Conservation (phyloP, 2,888 invertebrate species). For the Siphonodentalium dalli region DNA sequence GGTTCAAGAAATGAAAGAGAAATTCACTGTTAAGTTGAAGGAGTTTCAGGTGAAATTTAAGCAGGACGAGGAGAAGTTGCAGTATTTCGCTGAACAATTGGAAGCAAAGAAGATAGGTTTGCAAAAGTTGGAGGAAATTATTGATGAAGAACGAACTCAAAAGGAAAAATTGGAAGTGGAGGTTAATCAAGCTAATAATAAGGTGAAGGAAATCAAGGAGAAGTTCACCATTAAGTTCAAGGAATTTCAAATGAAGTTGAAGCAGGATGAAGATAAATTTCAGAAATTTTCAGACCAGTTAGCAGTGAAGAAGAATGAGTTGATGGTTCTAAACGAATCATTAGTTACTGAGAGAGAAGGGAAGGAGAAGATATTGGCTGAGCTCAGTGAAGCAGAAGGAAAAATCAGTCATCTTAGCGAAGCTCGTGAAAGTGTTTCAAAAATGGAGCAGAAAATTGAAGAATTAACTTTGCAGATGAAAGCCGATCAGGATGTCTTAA, state of each 20-base stretch:
- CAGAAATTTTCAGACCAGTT: conserved; percentile 8
- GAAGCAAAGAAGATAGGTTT: conserved; percentile 6
- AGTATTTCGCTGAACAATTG: neutral
- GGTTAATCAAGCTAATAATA: too few relatives aligned
- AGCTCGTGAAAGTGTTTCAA: too few relatives aligned
- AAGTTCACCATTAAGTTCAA: conserved; percentile 1
- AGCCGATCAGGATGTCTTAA: too few relatives aligned
- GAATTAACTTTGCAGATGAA: too few relatives aligned
- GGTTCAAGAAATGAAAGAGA: conserved; percentile 22
- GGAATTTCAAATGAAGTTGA: conserved; percentile 12
- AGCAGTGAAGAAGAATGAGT: conserved; percentile 10
- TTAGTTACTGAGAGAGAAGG: neutral
- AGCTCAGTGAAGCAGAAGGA: too few relatives aligned
- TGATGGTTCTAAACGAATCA: conserved; percentile 9
- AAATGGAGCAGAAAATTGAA: too few relatives aligned
- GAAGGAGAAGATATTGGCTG: neutral
- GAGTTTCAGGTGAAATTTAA: conserved; percentile 2
- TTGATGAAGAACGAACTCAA: too few relatives aligned
- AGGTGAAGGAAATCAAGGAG: too few relatives aligned
- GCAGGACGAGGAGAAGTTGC: conserved; percentile 6
- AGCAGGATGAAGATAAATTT: conserved; percentile 1
- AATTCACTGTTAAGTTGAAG: conserved; percentile 9
- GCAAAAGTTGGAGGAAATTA: conserved; percentile 12
- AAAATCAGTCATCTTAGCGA: neutral
- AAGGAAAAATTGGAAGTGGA: conserved; percentile 7